Evolutionary conservation across 2,113 vertebrate species (phyloP), one percentile per base, ranked within the genome.

Genomic region (Tychaedon coryphoeus): DNA sequence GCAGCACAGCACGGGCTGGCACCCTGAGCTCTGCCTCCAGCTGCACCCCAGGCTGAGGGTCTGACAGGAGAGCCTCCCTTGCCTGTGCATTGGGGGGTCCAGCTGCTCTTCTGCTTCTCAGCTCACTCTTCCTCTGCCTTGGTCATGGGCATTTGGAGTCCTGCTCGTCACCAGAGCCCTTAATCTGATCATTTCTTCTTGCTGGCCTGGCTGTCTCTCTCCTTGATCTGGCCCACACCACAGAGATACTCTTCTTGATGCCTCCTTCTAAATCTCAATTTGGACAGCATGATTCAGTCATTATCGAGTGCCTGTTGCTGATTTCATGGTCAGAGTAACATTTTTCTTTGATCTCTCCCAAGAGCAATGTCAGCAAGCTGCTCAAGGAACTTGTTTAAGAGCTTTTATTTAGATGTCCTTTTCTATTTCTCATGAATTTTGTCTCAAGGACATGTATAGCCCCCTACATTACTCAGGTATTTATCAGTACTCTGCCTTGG

Each of bases 41-140:
- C 40, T 25, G 72, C 5, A 9, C 4, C n/a, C 12, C 4, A 2
- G 43, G 58, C 75, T n/a, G 31, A 9, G 6, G 38, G 11, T 14
- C 28, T 1, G 1, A 8, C 8, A 28, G 23, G 22, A 34, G 64
- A 69, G 38, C 62, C 15, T n/a, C 29, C 62, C 15, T 36, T 33
- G 8, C 2, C 1, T 12, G 5, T 0, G 0, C 20, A 26, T 1
- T 10, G 28, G 34, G 48, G 5, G 24, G 38, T 33, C 36, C 64
- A 53, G 13, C 29, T 69, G 43, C 29, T 58, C 47, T 15, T 74
- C 28, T 33, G 38, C 9, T 84, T 36, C 78, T 40, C 38, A 40
- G 58, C 56, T 66, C 4, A 0, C 19, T 24, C 31, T 36, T 31
- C 29, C 50, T 12, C 33, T 43, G 22, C 26, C 45, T 34, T 25